Base-by-base conservation (phyloP, 2,113 vertebrate genomes). In the Cygnus atratus region DNA sequence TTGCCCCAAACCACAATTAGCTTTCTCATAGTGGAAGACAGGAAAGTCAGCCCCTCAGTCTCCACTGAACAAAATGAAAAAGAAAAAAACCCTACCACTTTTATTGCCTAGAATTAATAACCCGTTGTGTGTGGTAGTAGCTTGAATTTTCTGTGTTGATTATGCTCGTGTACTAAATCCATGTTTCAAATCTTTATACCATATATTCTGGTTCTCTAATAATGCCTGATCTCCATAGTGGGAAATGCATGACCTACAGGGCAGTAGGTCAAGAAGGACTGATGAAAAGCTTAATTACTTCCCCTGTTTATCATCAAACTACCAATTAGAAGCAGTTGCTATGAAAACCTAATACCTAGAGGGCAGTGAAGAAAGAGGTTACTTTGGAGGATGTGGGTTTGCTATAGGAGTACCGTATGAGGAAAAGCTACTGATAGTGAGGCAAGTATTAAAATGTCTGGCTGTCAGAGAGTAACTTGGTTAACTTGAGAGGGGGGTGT, bases 241-340 rank as follows among this genome's bases (percentile, higher is more conserved):
- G 68, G 73, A 84, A 93, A 61, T 21, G 14, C 13, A 13, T 25
- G 46, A 78, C 61, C 86, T 81, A 16, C 17, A 24, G 86, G 76
- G 79, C 55, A 86, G 59, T 13, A 62, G 76, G 73, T 74, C 68
- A 96, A 28, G 14, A 44, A 65, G 73, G 73, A 92, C 43, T 68
- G 70, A 84, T 67, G 61, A 87, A 88, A 55, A 25, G 31, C 20
- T 93, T 95, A 92, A 95, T 96, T 87, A 92, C 66, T 72, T 67
- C 65, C 73, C 41, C 29, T 26, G 9, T 6, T 57, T 84, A 75
- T 7, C 57, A 89, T 48, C 84, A 80, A 44, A 12, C 48, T 65
- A 31, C 18, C 67, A 93, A 92, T 92, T 93, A 93, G 39, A 52
- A 81, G 14, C 80, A 92, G 57, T 80, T 93, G 59, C 65, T 92